phyloP scores from a whole-genome alignment of 1,140 invertebrate species.

The Brachionus koreanus region DNA sequence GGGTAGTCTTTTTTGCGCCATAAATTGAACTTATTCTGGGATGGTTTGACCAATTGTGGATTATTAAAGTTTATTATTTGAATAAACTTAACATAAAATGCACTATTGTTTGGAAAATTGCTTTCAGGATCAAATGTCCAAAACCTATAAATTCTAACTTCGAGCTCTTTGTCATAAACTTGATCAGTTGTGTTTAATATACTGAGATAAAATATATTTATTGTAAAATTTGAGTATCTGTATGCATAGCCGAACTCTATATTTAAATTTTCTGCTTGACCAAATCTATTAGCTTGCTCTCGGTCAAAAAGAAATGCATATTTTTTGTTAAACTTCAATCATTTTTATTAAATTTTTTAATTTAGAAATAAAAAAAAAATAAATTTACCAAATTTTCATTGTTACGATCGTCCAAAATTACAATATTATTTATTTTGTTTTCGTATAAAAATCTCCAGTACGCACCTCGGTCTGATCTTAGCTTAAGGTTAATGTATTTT shows the following conservation, averaged over 20 bases:
- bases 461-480: neutral
- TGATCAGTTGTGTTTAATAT: neutral
- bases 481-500: neutral
- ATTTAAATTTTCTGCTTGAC: conserved; percentile 24
- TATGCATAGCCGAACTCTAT: conserved; percentile 36
- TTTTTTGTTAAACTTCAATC: conserved; percentile 27
- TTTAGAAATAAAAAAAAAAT: neutral
- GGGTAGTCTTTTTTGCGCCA: conserved; percentile 19
- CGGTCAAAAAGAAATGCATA: conserved; percentile 7
- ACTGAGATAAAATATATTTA: conserved; percentile 30
- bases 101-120: conserved; percentile 16
- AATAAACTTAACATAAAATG: conserved; percentile 8
- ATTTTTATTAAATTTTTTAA: neutral
- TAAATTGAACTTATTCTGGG: neutral
- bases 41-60: neutral
- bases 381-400: conserved; percentile 26
- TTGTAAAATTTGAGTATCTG: conserved; percentile 29
- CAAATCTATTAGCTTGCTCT: neutral
- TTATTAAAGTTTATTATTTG: conserved; percentile 41
- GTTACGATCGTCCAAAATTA: conserved; percentile 23
- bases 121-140: conserved; percentile 17
- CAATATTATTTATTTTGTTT: conserved; percentile 40
- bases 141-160: conserved; percentile 41
- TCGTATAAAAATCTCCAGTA: conserved; percentile 37
- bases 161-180: neutral